Conservation (phyloP, 2,888 invertebrate genomes). For the Anorthoa munda region DNA sequence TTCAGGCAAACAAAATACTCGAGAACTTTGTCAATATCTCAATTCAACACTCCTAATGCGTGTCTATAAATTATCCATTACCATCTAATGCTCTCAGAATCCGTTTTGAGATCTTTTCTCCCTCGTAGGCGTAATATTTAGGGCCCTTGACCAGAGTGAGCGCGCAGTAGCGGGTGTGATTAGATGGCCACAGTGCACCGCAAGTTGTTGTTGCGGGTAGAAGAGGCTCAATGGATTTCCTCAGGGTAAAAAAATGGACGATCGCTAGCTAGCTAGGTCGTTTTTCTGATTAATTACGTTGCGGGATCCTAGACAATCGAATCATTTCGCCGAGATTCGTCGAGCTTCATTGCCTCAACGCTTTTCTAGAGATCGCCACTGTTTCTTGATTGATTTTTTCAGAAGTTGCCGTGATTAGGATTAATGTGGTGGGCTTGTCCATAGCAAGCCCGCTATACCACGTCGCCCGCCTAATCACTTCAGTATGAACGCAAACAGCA, state of each 20-base stretch:
- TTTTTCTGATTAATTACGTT: no score
- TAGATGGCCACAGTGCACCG: neutral
- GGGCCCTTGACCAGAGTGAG: neutral
- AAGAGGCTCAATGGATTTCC: neutral
- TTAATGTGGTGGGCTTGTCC: no score
- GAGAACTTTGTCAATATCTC: conserved; percentile 57
- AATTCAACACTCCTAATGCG: conserved; percentile 50
- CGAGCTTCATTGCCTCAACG: no score
- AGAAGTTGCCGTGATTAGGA: no score
- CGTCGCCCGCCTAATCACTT: neutral
- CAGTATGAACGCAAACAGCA: neutral
- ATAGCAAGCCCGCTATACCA: no score
- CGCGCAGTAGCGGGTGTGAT: neutral
- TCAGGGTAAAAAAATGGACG: neutral
- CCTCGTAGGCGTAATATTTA: conserved; percentile 48
- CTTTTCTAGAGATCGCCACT: no score
- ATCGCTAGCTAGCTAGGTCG: neutral
- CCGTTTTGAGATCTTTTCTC: conserved; percentile 55
- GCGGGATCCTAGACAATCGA: no score
- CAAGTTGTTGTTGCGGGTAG: neutral
- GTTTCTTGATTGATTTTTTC: no score
- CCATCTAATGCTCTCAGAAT: conserved; percentile 44
- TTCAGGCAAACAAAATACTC: conserved; percentile 36
- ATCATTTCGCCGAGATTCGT: no score
- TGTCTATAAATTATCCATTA: conserved; percentile 65